phyloP scores from a whole-genome alignment of 2,888 invertebrate genomes.

The Troides helena region DNA sequence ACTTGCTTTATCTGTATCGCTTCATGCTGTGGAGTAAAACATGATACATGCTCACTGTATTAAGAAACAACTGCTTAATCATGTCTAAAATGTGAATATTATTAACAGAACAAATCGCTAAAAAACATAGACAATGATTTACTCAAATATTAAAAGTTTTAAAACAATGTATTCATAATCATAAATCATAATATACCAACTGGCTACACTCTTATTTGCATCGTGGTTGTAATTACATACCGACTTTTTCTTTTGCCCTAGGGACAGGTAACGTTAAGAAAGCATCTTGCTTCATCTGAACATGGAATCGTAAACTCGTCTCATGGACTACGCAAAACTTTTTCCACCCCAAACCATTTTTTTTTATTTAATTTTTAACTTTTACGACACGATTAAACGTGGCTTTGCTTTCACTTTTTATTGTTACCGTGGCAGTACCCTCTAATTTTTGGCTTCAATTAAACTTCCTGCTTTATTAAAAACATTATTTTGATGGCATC shows the following conservation, averaged over 20 bases:
- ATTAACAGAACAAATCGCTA: no score
- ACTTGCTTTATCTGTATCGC: slow-evolving; percentile 66
- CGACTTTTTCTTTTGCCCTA: slow-evolving; percentile 41
- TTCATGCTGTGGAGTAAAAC: slow-evolving; percentile 30
- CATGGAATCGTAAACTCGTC: slow-evolving; percentile 67
- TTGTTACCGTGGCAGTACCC: slow-evolving; percentile 77
- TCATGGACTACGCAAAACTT: slow-evolving; percentile 67
- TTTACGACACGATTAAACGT: slow-evolving; percentile 78
- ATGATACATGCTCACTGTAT: slow-evolving; percentile 7
- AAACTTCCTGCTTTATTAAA: slow-evolving; percentile 70
- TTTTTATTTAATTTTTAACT: slow-evolving; percentile 80
- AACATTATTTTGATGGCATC: slow-evolving; percentile 65
- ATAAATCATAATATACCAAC: slow-evolving; percentile 14
- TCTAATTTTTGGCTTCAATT: slow-evolving; percentile 78
- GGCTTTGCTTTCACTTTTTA: slow-evolving; percentile 79
- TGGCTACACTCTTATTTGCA: slow-evolving; percentile 10
- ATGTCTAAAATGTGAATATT: no score
- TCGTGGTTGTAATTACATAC: slow-evolving; percentile 14
- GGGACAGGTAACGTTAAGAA: slow-evolving; percentile 66
- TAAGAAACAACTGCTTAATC: no score
- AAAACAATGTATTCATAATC: slow-evolving; percentile 13
- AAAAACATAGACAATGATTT: no score
- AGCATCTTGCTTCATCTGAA: slow-evolving; percentile 54
- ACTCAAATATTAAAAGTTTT: not conserved
- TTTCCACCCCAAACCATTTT: slow-evolving; percentile 72